phyloP scores from a whole-genome alignment of 2,888 invertebrate species.

The Erebia epiphron region DNA sequence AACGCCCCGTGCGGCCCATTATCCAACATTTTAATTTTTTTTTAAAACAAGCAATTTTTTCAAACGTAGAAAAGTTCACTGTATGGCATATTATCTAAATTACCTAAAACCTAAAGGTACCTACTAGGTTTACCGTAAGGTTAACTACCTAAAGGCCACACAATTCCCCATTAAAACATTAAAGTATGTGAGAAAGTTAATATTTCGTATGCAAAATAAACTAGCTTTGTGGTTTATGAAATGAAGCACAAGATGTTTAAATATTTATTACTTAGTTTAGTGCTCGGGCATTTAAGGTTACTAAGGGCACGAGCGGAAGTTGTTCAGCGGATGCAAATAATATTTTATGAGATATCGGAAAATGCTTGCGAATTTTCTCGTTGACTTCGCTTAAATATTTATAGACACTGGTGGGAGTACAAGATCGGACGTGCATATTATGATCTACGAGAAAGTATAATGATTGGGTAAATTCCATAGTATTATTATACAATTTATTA shows the following conservation, averaged over 20 bases:
- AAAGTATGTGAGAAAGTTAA: not conserved
- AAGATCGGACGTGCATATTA: not conserved
- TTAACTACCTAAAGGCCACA: not conserved
- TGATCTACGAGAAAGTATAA: not conserved
- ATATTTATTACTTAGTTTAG: slow-evolving; percentile 12
- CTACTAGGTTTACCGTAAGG: too few species aligned
- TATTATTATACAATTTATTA: too few species aligned
- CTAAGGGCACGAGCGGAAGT: slow-evolving; percentile 25
- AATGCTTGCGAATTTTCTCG: slow-evolving; percentile 26
- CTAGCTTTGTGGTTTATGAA: not conserved
- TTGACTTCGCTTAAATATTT: slow-evolving; percentile 14
- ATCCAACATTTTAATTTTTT: too few species aligned
- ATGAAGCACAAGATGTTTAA: slow-evolving; percentile 6
- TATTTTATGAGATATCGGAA: slow-evolving; percentile 38
- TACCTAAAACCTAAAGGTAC: too few species aligned
- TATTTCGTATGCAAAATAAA: not conserved
- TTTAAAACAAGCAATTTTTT: too few species aligned
- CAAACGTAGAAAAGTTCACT: too few species aligned
- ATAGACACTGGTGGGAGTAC: slow-evolving; percentile 14
- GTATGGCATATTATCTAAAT: too few species aligned
- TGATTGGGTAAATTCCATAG: too few species aligned
- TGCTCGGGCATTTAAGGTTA: slow-evolving; percentile 16
- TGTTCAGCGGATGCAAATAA: slow-evolving; percentile 35
- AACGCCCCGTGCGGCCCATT: too few species aligned
- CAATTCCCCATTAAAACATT: not conserved